Base-by-base conservation (phyloP, 1,140 invertebrate genomes). In the Trachymyrmex cornetzi region DNA sequence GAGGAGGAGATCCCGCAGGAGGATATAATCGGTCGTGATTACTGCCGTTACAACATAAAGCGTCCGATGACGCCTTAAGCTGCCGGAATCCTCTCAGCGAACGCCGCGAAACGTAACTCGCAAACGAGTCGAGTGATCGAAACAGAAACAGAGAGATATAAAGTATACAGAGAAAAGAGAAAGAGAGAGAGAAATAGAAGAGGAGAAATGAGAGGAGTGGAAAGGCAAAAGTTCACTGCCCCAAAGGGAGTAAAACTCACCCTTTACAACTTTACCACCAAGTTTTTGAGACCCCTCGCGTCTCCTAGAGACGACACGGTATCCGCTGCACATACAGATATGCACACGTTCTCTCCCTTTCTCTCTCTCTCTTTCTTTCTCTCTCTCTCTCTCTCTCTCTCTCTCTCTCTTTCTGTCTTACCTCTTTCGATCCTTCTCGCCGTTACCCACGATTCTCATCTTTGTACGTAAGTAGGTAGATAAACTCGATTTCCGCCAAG, bases 21-120 rank as follows among this genome's bases (percentile, higher is more conserved):
- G 72, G 94, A 95, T 87, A 94, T 95, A 88, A 94, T 94, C 85
- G 94, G 94, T 48, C 92, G 94, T n/a, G 93, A 94, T 86, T 95
- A 95, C 87, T 95, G 94, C 71, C 94, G 94, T 87, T 95, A 94
- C 89, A 94, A 92, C 82, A 89, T 95, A 66, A 94, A 94, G 90
- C 90, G 92, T 67, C 89, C 91, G 71, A 91, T 91, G 79, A 71
- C 87, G 2, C 91, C 92, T 53, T 93, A 90, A 92, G 63, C 79
- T 63, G 44, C 38, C 16, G 22, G 69, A 67, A 82, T 77, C 48
- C 38, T n/a, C 63, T 24, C 12, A 34, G 74, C n/a, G n/a, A 69
- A 48, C 75, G 24, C 6, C 57, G 27, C 48, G 57, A 30, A 66
- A 59, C 22, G 14, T 69, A 69, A 69, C n/a, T 50, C 66, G 50